A percentile compares a stretch with the other conserved stretches of the same genome.
phyloP scores from a whole-genome alignment of 2,113 vertebrate species.

The Erpornis zantholeuca region DNA sequence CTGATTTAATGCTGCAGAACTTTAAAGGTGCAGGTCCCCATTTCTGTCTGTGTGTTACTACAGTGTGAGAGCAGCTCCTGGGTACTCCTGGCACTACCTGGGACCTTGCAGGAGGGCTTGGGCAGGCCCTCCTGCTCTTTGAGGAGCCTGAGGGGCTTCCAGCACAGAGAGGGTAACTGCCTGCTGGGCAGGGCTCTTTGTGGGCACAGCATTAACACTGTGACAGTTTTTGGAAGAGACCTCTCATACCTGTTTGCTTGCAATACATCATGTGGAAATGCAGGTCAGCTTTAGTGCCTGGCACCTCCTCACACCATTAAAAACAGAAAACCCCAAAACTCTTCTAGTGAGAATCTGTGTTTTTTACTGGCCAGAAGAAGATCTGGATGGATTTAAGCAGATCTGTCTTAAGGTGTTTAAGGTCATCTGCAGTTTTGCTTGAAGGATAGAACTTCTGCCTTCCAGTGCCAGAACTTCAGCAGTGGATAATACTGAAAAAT shows the following conservation, averaged over 20 bases:
- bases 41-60: neutral
- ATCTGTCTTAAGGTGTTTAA: neutral
- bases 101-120: neutral
- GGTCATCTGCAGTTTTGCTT: neutral
- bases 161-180: neutral
- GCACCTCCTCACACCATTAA: neutral
- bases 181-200: neutral
- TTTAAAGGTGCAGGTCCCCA: slow-evolving; percentile 43
- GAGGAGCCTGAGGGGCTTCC: neutral
- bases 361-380: neutral
- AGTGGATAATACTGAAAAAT: neutral
- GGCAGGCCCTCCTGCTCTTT: neutral
- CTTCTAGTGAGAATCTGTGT: neutral
- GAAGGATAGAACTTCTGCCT: neutral
- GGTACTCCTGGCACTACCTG: neutral
- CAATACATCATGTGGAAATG: neutral
- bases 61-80: neutral
- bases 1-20: slow-evolving; percentile 17
- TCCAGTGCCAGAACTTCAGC: neutral
- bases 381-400: neutral
- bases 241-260: neutral
- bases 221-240: neutral
- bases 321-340: neutral
- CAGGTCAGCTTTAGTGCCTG: neutral
- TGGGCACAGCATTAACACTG: neutral